Conservation (phyloP, 2,797 vertebrate genomes). For the Pipistrellus pipistrellus region DNA sequence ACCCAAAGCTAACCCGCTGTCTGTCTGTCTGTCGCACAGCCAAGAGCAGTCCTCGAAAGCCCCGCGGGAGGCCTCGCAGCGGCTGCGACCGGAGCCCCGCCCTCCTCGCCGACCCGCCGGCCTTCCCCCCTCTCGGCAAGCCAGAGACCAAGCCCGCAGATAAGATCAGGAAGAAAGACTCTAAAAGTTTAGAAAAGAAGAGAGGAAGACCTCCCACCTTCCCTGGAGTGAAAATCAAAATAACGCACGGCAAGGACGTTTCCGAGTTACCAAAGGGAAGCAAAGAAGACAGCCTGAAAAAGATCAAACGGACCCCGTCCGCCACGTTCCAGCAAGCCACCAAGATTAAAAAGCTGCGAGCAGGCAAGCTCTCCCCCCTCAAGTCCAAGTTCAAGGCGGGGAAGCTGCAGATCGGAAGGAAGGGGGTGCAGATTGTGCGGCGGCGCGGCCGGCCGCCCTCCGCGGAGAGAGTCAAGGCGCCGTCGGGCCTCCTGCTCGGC, state of each 20-base stretch:
- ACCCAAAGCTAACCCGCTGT: constrained; percentile 81
- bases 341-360: constrained; percentile 96
- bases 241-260: constrained; percentile 90
- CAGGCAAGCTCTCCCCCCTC: constrained; percentile 94
- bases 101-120: constrained; percentile 89
- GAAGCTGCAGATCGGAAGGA: constrained; percentile 91
- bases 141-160: constrained; percentile 92
- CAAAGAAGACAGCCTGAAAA: constrained; percentile 92
- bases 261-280: constrained; percentile 88
- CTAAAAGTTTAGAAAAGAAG: constrained; percentile 95
- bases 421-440: constrained; percentile 93
- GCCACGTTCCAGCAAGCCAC: constrained; percentile 93
- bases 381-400: constrained; percentile 95
- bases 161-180: constrained; percentile 94
- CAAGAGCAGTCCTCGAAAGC: constrained; percentile 94
- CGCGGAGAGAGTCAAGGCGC: constrained; percentile 94
- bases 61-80: constrained; percentile 96
- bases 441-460: constrained; percentile 96
- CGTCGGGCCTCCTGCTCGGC: constrained; percentile 88
- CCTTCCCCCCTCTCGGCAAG: constrained; percentile 90
- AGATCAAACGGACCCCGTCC: constrained; percentile 91
- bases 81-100: constrained; percentile 92
- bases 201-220: constrained; percentile 95
- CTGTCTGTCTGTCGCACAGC: constrained; percentile 84
- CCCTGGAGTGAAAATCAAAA: constrained; percentile 89